Conservation (phyloP, 2,797 vertebrate species). For the Mormyrus hasselquistii region DNA sequence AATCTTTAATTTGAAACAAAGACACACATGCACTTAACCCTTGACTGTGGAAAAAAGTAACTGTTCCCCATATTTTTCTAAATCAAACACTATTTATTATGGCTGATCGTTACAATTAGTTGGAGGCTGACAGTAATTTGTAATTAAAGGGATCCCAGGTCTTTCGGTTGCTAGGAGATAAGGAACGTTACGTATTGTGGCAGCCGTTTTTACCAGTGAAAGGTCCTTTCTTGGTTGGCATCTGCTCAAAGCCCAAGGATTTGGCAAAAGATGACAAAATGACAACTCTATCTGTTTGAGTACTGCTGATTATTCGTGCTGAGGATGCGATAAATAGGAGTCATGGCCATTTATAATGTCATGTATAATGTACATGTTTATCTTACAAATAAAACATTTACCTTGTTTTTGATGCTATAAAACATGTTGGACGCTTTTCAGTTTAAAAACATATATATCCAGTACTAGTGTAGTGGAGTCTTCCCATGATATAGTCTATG, state of each 20-base stretch:
- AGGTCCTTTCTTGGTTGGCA: background rate
- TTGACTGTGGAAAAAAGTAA: background rate
- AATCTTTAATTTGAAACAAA: background rate
- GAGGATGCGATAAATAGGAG: background rate
- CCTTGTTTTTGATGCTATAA: background rate
- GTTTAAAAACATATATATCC: background rate
- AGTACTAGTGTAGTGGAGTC: background rate
- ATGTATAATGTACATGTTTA: background rate
- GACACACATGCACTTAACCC: background rate
- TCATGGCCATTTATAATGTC: background rate
- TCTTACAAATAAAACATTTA: background rate
- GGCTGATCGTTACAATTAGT: background rate
- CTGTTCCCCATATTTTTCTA: background rate
- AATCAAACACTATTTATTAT: background rate
- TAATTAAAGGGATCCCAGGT: background rate
- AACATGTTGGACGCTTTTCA: background rate
- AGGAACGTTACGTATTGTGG: background rate
- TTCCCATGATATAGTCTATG: background rate
- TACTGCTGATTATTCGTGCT: background rate
- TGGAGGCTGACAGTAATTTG: background rate
- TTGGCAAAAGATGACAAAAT: background rate
- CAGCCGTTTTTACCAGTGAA: background rate
- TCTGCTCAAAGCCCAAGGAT: slow-evolving; percentile 10
- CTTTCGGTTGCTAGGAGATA: background rate
- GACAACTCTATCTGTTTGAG: background rate